Evolutionary conservation across 2,113 vertebrate species (phyloP), one percentile per base, ranked within the genome.

Genomic region (Haplochromis vanheusdeni): DNA sequence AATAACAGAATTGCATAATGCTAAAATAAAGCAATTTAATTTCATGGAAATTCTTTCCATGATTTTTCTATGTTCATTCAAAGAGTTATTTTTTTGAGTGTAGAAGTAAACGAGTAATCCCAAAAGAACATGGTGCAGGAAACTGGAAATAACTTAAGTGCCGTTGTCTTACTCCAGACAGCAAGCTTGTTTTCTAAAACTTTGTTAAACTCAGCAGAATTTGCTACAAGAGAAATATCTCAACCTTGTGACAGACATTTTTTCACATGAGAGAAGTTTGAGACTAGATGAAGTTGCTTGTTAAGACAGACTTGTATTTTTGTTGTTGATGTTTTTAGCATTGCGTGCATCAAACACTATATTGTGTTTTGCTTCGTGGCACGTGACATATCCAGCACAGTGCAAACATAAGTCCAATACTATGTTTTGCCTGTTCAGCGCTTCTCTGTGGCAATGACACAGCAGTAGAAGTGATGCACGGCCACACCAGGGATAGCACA

Each of bases 391-490:
- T 60, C 79, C 62, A 47, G 55, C 47, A 73, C 79, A 58, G 45
- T 79, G 35, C 88, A 83, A 35, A 84, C 52, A 80, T 4, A 33
- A 68, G 55, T 77, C 58, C 19, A 89, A 91, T 80, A 90, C 58
- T 81, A 5, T 52, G 70, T 87, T 93, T 82, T 88, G 90, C 86
- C 60, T 80, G 26, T 89, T 87, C 91, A 87, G 87, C 75, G 2
- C 5, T 90, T 93, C 23, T 89, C 45, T 84, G 52, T n/a, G 23
- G 80, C 82, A 92, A 70, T 92, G 85, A 85, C 45, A 31, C 65
- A 86, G 42, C 83, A 79, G 54, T 37, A 35, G 60, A 81, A 58
- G 40, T 42, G 68, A 81, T 73, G n/a, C 73, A 79, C 37, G 56
- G 51, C 45, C 26, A 80, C 79, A 84, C 80, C 33, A 80, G 80